Conservation (phyloP, 2,113 vertebrate genomes). For the Larimichthys polyactis region DNA sequence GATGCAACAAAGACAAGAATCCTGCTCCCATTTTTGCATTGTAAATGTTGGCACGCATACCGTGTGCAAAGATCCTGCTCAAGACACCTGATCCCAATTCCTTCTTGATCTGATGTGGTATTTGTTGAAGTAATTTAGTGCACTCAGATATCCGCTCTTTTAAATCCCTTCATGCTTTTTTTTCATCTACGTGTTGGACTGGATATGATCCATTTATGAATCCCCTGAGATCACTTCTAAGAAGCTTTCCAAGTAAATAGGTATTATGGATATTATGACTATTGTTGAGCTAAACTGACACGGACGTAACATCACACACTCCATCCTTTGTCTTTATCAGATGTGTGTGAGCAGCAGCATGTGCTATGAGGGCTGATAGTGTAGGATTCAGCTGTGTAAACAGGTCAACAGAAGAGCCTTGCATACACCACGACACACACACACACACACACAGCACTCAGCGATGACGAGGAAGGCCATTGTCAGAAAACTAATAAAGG, state of each 20-base stretch:
- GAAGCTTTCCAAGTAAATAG: slow-evolving; percentile 33
- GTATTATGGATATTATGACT: slow-evolving; percentile 44
- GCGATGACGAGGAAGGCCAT: slow-evolving; percentile 59
- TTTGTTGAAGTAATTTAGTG: slow-evolving; percentile 42
- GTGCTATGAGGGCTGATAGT: not conserved
- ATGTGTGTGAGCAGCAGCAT: slow-evolving; percentile 14
- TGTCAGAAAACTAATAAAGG: slow-evolving; percentile 84
- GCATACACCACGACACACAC: slow-evolving; percentile 3
- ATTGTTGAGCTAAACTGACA: slow-evolving; percentile 46
- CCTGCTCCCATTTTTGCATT: slow-evolving; percentile 41
- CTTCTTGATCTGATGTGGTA: slow-evolving; percentile 32
- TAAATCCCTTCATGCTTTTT: slow-evolving; percentile 52
- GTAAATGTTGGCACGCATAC: slow-evolving; percentile 60
- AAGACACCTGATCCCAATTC: slow-evolving; percentile 45
- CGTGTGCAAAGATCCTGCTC: slow-evolving; percentile 31
- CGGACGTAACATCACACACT: slow-evolving; percentile 29
- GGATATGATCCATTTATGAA: slow-evolving; percentile 61
- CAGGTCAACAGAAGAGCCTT: slow-evolving; percentile 42
- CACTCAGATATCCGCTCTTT: slow-evolving; percentile 29
- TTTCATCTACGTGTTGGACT: slow-evolving; percentile 48
- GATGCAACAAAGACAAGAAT: slow-evolving; percentile 67
- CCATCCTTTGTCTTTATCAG: slow-evolving; percentile 6
- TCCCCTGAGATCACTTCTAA: slow-evolving; percentile 55
- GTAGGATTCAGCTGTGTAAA: slow-evolving; percentile 61
- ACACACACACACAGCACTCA: slow-evolving; percentile 18